Percentiles rank a stretch among this genome's conserved stretches.
These are phyloP conservation scores for Chaunax sp. DNA, from an alignment of 2,797 vertebrate species.

Conservation along the genomic window DNA sequence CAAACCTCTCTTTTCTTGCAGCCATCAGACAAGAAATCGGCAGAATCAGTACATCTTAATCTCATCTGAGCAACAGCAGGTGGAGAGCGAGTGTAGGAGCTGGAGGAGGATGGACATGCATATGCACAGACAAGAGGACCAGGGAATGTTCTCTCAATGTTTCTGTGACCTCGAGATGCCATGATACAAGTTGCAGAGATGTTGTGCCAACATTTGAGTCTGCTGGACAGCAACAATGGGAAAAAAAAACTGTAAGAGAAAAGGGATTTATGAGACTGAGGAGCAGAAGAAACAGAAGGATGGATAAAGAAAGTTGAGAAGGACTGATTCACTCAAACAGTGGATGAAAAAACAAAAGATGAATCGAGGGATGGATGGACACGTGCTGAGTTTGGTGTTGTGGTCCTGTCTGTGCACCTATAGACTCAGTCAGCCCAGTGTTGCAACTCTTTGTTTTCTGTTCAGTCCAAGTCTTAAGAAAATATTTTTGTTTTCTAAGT, in stretches of 20 bases:
- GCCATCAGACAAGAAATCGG: slow-evolving; percentile 98
- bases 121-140: slow-evolving; percentile 83
- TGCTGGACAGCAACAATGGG: slow-evolving; percentile 82
- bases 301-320: slow-evolving; percentile 33
- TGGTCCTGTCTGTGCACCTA: slow-evolving; percentile 91
- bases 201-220: slow-evolving; percentile 88
- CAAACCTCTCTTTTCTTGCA: slow-evolving; percentile 54
- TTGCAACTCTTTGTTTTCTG: slow-evolving; percentile 91
- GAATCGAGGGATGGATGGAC: slow-evolving; percentile 38
- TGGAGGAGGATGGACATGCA: slow-evolving; percentile 78
- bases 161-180: slow-evolving; percentile 79
- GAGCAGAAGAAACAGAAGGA: slow-evolving; percentile 24
- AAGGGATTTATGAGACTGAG: slow-evolving; percentile 19
- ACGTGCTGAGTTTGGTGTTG: slow-evolving; percentile 78
- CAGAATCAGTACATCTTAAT: slow-evolving; percentile 95
- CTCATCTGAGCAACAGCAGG: slow-evolving; percentile 74
- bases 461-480: slow-evolving; percentile 84
- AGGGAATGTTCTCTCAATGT: slow-evolving; percentile 82
- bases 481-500: slow-evolving; percentile 90
- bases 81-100: slow-evolving; percentile 72
- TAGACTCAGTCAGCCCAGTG: slow-evolving; percentile 89
- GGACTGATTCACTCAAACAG: slow-evolving; percentile 55
- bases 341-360: slow-evolving; percentile 51
- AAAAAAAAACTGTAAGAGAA: slow-evolving; percentile 48
- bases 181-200: slow-evolving; percentile 80